Evolutionary conservation across 2,113 vertebrate genomes (phyloP), one percentile per base, ranked within the genome.

Genomic region (Neolamprologus falcicula): DNA sequence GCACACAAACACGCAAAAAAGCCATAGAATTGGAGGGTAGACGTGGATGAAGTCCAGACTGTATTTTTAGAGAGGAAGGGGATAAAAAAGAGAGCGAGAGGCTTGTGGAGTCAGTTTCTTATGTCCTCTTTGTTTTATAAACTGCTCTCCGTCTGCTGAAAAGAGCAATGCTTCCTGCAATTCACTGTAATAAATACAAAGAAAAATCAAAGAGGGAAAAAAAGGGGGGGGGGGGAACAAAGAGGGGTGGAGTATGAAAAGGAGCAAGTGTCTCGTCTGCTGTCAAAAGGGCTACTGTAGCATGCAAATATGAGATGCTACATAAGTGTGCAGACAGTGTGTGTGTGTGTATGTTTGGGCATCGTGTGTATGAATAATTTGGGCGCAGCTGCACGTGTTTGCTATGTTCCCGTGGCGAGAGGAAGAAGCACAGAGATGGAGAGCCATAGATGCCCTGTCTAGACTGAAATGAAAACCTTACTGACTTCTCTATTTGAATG

Each of bases 201-300:
- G 83, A 79, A 59, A 90, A 87, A 83, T 61, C 80, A 87, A 83
- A 73, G 76, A 37, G 66, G 52, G 42, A 71, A 21, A 50, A 35
- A 45, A 17, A 6, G 9, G 19, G 54, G 14, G 45, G 17, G 5
- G 40, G 35, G 63, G 66, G 9, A 50, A 14, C 7, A 14, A 57
- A 47, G 11, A 0, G 5, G 57, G n/a, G 80, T 28, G 45, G 83
- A 52, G 78, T 14, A 83, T 73, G 66, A 47, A 89, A 93, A 92
- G 86, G 85, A 89, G 88, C 86, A 93, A 92, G 90, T 95, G 92
- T 94, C 83, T 92, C 82, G 83, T 90, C 76, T 78, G 81, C 88
- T 92, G 90, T 95, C 90, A 93, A 93, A 94, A 86, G 93, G 89
- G 66, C 90, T 66, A 90, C 86, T 92, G 92, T 94, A 90, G 89